phyloP scores from a whole-genome alignment of 2,797 vertebrate species.

The Labeo calbasu region DNA sequence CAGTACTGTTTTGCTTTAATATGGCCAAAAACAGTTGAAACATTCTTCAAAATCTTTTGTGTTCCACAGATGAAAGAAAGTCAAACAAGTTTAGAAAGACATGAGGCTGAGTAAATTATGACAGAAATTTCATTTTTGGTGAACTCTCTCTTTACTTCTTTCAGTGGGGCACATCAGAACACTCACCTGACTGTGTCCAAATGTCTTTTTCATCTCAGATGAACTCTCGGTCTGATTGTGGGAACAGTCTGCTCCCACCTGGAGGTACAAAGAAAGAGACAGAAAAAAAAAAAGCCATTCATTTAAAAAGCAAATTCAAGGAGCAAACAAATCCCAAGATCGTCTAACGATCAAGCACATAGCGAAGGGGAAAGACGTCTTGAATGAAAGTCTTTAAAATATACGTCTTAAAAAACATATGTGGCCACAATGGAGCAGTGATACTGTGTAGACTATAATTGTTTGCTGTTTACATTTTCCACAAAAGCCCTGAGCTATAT shows the following conservation, averaged over 20 bases:
- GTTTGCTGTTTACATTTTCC: conserved; percentile 46
- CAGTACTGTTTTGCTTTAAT: neutral
- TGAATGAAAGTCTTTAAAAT: neutral
- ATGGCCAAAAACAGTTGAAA: neutral
- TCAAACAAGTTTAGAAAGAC: neutral
- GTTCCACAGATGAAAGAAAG: neutral
- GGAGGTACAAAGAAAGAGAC: conserved; percentile 16
- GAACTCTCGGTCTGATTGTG: conserved; percentile 77
- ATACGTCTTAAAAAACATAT: neutral
- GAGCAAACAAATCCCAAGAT: neutral
- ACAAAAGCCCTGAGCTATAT: conserved; percentile 47
- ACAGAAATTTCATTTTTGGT: neutral
- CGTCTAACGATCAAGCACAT: neutral
- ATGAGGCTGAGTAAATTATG: neutral
- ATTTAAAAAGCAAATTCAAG: conserved; percentile 13
- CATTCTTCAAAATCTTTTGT: neutral
- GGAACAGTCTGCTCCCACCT: conserved; percentile 75
- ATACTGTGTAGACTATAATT: conserved; percentile 32
- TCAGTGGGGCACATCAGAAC: neutral
- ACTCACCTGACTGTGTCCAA: conserved; percentile 75
- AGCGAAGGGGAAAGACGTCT: neutral
- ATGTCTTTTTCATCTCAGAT: conserved; percentile 72
- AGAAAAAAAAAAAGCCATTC: conserved; percentile 6
- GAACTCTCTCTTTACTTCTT: neutral
- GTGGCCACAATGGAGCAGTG: conserved; percentile 19